Evolutionary conservation across 2,888 invertebrate genomes (phyloP).

Genomic region (Aphidius colemani): DNA sequence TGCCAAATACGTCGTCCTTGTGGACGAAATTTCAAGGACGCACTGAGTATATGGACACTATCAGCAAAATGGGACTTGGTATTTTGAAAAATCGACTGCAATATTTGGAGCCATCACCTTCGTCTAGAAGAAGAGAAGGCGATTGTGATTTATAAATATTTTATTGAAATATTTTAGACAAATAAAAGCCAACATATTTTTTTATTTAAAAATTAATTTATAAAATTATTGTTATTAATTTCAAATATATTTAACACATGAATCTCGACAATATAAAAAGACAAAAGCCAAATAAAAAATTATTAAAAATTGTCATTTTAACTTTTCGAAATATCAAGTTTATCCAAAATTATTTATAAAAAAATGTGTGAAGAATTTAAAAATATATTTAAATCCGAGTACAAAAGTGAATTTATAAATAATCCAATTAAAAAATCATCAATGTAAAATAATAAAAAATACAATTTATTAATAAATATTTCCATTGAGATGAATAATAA

Average conservation of each 20-base stretch:
- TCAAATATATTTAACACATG: too few species aligned
- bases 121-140: conserved; percentile 32
- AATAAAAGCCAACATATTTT: too few species aligned
- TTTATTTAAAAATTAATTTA: too few species aligned
- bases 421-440: conserved; percentile 32
- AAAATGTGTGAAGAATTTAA: conserved; percentile 28
- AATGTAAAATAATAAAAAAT: conserved; percentile 38
- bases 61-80: conserved; percentile 66
- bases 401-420: conserved; percentile 37
- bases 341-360: too few species aligned
- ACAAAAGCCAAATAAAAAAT: too few species aligned
- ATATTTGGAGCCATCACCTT: conserved; percentile 60
- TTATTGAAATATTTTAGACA: too few species aligned
- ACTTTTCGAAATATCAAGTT: too few species aligned
- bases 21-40: conserved; percentile 63
- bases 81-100: conserved; percentile 68
- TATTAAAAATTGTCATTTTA: too few species aligned
- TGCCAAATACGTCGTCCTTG: conserved; percentile 62
- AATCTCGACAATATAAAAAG: too few species aligned
- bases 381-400: conserved; percentile 41
- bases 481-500: background rate
- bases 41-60: conserved; percentile 68
- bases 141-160: conserved; percentile 3
- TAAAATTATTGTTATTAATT: too few species aligned
- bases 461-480: background rate